phyloP scores from a whole-genome alignment of 2,113 vertebrate species.

The Nycticorax nycticorax region DNA sequence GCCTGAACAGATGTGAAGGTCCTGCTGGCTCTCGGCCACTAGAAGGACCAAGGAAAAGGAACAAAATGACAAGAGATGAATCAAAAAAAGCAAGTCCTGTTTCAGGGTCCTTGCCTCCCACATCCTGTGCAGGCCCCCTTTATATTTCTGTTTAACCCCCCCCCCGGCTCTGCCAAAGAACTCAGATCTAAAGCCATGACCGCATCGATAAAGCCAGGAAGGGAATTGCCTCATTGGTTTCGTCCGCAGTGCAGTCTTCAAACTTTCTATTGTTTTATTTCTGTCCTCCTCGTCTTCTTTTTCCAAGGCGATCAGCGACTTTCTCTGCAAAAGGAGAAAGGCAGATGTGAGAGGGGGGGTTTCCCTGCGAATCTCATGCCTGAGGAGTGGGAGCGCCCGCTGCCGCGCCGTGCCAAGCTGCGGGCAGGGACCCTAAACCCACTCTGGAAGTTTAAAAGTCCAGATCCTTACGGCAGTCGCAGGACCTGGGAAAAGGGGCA shows the following conservation, averaged over 20 bases:
- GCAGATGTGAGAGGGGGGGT: not conserved
- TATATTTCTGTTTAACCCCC: not conserved
- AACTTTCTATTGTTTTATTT: conserved; percentile 96
- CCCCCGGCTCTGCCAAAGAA: not conserved
- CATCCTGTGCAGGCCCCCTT: not conserved
- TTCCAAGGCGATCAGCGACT: conserved; percentile 90
- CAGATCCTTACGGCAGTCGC: not conserved
- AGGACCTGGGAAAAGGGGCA: not conserved
- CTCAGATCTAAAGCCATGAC: not conserved
- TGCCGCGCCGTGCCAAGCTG: rapidly evolving
- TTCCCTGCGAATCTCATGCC: rapidly evolving
- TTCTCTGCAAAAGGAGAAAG: conserved; percentile 82
- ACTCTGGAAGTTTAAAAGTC: not conserved
- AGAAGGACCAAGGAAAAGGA: not conserved
- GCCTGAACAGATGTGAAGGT: not conserved
- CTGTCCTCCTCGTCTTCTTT: conserved; percentile 97
- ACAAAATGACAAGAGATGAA: not conserved
- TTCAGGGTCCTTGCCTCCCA: not conserved
- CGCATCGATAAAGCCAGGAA: not conserved
- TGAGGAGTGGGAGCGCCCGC: rapidly evolving
- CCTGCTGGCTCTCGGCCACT: not conserved
- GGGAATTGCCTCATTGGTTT: conserved; percentile 93
- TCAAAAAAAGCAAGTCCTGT: not conserved
- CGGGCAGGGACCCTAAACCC: not conserved
- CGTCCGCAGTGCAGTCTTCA: conserved; percentile 95